These are phyloP conservation scores for Pecten maximus DNA, from an alignment of 2,888 invertebrate species.

Conservation along the genomic window DNA sequence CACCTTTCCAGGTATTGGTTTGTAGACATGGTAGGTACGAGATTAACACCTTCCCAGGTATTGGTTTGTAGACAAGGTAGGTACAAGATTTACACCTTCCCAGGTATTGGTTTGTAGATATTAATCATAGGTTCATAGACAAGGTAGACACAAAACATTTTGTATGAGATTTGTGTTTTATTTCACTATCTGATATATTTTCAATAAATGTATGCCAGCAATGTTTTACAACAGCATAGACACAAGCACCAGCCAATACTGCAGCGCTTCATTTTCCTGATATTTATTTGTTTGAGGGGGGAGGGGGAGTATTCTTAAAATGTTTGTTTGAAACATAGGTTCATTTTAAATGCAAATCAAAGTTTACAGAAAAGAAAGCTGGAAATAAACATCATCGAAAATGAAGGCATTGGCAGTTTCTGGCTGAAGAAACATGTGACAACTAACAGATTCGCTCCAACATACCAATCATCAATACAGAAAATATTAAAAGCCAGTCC, in stretches of 20 bases:
- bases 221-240: neutral
- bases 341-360: neutral
- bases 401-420: neutral
- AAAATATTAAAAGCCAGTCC: neutral
- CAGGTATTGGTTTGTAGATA: too few species aligned
- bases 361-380: neutral
- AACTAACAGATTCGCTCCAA: neutral
- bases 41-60: too few species aligned
- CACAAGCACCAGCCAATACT: constrained; percentile 20
- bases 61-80: too few species aligned
- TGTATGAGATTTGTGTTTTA: constrained; percentile 26
- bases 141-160: neutral
- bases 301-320: neutral
- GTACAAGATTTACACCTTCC: too few species aligned
- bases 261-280: neutral
- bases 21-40: too few species aligned
- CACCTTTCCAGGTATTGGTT: too few species aligned
- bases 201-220: constrained; percentile 26
- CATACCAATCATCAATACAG: neutral
- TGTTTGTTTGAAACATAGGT: neutral
- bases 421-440: constrained; percentile 19
- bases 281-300: neutral
- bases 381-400: neutral
- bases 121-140: too few species aligned
- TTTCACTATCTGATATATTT: constrained; percentile 28